These are phyloP conservation scores for Bombyx huttoni DNA, from an alignment of 2,888 invertebrate genomes.

Conservation along the genomic window DNA sequence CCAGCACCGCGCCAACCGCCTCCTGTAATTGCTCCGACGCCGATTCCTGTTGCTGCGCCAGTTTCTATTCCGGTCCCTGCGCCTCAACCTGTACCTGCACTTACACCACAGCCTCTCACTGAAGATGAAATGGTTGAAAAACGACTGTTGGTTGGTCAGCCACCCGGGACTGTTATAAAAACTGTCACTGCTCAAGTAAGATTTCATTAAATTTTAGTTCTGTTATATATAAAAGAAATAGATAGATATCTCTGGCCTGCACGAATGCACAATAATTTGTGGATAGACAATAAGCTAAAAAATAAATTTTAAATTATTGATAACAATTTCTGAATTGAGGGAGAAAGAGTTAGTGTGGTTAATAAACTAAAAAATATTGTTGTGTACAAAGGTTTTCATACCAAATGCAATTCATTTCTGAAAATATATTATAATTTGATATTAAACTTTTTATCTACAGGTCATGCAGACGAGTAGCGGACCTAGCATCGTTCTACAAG, in stretches of 20 bases:
- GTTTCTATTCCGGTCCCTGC: constrained; percentile 9
- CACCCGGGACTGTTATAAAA: constrained; percentile 88
- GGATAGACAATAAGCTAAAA: too few relatives aligned
- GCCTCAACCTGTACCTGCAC: constrained; percentile 4
- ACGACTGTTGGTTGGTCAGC: constrained; percentile 82
- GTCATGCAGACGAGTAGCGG: constrained; percentile 89
- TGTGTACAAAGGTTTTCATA: too few relatives aligned
- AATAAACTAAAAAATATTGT: too few relatives aligned
- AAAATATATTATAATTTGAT: not conserved
- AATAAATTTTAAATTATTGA: too few relatives aligned
- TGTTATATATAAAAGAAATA: too few relatives aligned
- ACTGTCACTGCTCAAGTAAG: constrained; percentile 85
- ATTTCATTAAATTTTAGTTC: not conserved
- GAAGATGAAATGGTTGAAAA: constrained; percentile 77
- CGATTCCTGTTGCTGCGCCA: constrained; percentile 17
- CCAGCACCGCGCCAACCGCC: constrained; percentile 19
- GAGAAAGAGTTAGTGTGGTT: too few relatives aligned
- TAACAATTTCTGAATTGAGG: too few relatives aligned
- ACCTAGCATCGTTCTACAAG: constrained; percentile 88
- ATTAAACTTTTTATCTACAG: constrained; percentile 22
- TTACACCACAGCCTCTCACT: constrained; percentile 33
- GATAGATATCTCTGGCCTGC: too few relatives aligned
- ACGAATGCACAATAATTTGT: too few relatives aligned
- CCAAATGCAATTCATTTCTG: too few relatives aligned
- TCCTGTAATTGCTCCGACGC: constrained; percentile 10